A percentile compares a stretch with the other conserved stretches of the same genome.
Evolutionary conservation across 2,888 invertebrate genomes (phyloP).

Genomic region (Marasmarcha lunaedactyla): DNA sequence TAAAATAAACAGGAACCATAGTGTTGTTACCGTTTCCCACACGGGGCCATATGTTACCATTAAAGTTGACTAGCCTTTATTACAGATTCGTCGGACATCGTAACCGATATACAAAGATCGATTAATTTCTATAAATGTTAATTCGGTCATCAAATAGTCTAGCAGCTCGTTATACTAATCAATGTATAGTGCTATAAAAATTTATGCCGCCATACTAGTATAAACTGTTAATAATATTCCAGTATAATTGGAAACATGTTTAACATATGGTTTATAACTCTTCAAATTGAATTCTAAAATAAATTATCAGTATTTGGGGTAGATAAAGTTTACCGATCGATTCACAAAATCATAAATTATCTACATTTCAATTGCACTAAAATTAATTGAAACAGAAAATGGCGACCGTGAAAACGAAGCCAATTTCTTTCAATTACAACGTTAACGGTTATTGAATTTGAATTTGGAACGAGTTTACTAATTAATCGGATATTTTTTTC

Average conservation of each 20-base stretch:
- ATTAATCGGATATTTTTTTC: not conserved
- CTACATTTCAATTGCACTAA: not conserved
- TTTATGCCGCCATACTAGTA: conserved; percentile 33
- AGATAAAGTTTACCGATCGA: too few species aligned
- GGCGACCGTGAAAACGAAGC: not conserved
- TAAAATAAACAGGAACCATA: conserved; percentile 47
- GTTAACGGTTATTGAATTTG: conserved; percentile 1
- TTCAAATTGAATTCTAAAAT: conserved; percentile 34
- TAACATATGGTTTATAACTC: too few species aligned
- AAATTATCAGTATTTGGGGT: conserved; percentile 38
- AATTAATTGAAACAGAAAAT: not conserved
- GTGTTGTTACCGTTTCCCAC: conserved; percentile 38
- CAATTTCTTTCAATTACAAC: not conserved
- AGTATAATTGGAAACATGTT: conserved; percentile 33
- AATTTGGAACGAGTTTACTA: not conserved
- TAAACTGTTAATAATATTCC: conserved; percentile 45
- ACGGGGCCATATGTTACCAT: conserved; percentile 55
- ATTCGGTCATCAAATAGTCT: conserved; percentile 56
- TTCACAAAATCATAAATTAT: too few species aligned
- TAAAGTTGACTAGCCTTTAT: conserved; percentile 61
- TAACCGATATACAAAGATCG: conserved; percentile 51
- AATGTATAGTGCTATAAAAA: conserved; percentile 53
- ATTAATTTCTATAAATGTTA: conserved; percentile 64
- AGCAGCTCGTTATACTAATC: conserved; percentile 53
- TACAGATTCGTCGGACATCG: conserved; percentile 38